Evolutionary conservation across 2,113 vertebrate species (phyloP), one percentile per base, ranked within the genome.

Genomic region (Apistogramma diplotaenia): DNA sequence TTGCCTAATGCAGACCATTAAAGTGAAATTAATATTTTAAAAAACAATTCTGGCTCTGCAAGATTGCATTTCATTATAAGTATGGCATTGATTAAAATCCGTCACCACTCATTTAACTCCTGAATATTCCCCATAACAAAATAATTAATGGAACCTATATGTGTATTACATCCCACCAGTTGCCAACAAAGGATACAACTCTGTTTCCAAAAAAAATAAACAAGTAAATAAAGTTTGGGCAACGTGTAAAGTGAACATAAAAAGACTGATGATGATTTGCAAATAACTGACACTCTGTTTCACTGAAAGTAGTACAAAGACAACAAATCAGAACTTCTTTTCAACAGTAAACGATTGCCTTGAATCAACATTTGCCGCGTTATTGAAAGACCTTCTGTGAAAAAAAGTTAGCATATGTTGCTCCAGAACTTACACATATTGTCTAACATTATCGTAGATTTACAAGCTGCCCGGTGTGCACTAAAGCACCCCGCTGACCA

Each of bases 1-100:
- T 93, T 89, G 90, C 89, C 90, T 93, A 93, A 94, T 92, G 91
- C 82, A 74, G 86, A 83, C 90, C 91, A 94, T 95, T 94, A 94
- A 92, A 90, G 89, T 78, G 82, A 92, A 94, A 95, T 96, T 93
- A 93, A 93, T 95, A 94, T 94, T 94, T 90, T 56, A 89, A 92
- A 91, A 93, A 91, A 92, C 81, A 83, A 94, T 90, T 91, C 86
- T 78, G 85, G 53, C 88, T 77, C 81, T 83, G 85, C 89, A 74
- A 89, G 91, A 93, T 91, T 90, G 90, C 81, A 81, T 95, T 93
- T 93, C 87, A 93, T 95, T 93, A 92, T 83, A 83, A 71, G 62
- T 86, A 81, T 85, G 79, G 82, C 87, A 92, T 93, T 94, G 93
- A 95, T 95, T 95, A 91, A 94, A 95, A 86, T 85, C 87, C 72